Evolutionary conservation across 1,140 invertebrate species (phyloP).

Genomic region (Atta cephalotes): DNA sequence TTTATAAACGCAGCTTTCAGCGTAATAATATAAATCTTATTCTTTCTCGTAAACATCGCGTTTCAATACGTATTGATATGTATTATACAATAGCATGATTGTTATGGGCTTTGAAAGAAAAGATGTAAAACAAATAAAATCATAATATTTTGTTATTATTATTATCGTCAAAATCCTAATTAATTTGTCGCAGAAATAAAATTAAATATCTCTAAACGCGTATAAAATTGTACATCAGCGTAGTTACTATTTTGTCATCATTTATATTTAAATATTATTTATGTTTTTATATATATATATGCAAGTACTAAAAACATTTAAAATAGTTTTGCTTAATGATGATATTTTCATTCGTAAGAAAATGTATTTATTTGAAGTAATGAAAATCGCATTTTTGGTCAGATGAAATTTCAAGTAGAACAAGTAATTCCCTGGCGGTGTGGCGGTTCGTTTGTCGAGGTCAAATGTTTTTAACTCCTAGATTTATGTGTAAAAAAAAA

Average conservation of each 20-base stretch:
- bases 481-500: constrained; percentile 1
- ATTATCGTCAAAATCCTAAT: neutral
- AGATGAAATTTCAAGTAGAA: constrained; percentile 19
- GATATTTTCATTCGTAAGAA: neutral
- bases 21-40: neutral
- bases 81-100: neutral
- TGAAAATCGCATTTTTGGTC: neutral
- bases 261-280: neutral
- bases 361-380: neutral
- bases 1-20: neutral
- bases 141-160: neutral
- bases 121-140: neutral
- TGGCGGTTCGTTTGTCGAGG: neutral
- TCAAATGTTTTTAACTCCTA: neutral
- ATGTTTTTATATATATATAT: neutral
- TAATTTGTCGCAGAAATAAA: neutral
- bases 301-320: neutral
- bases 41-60: neutral
- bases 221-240: neutral
- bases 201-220: neutral
- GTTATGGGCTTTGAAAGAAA: neutral
- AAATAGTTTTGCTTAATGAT: neutral
- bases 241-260: too few species aligned
- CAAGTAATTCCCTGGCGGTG: neutral
- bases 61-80: neutral